These are phyloP conservation scores for Rhyacichthys aspro DNA, from an alignment of 2,797 vertebrate species.

Conservation along the genomic window DNA sequence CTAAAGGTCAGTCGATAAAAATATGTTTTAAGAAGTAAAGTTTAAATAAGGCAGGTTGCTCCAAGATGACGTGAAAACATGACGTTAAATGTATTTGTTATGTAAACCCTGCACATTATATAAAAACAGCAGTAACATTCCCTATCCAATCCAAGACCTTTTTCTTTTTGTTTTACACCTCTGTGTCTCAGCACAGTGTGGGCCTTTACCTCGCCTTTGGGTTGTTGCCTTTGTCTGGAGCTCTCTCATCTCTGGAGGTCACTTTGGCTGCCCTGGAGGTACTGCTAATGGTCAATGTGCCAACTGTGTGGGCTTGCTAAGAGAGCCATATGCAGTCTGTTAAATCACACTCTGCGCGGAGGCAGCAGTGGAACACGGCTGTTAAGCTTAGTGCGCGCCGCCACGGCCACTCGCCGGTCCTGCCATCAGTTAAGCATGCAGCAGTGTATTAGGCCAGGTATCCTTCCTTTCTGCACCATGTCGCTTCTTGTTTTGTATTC, in stretches of 20 bases:
- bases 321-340: conserved; percentile 66
- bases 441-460: conserved; percentile 16
- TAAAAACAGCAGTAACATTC: conserved; percentile 33
- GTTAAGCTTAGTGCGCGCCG: conserved; percentile 35
- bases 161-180: conserved; percentile 39
- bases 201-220: conserved; percentile 43
- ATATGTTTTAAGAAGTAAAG: too few relatives aligned
- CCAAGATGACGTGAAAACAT: too few relatives aligned
- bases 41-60: too few relatives aligned
- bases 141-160: conserved; percentile 11
- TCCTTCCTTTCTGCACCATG: conserved; percentile 14
- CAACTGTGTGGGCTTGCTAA: conserved; percentile 65
- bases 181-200: conserved; percentile 24
- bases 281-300: conserved; percentile 66
- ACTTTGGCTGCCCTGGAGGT: conserved; percentile 61
- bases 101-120: neutral
- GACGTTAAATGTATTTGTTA: too few relatives aligned
- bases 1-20: too few relatives aligned
- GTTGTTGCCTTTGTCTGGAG: conserved; percentile 63
- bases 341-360: conserved; percentile 38
- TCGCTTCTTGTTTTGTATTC: conserved; percentile 41
- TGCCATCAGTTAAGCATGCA: conserved; percentile 35
- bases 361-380: conserved; percentile 30
- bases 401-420: conserved; percentile 10
- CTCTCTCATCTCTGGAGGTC: conserved; percentile 68